Evolutionary conservation across 2,113 vertebrate genomes (phyloP), one percentile per base, ranked within the genome.

Genomic region (Mirza zaza): DNA sequence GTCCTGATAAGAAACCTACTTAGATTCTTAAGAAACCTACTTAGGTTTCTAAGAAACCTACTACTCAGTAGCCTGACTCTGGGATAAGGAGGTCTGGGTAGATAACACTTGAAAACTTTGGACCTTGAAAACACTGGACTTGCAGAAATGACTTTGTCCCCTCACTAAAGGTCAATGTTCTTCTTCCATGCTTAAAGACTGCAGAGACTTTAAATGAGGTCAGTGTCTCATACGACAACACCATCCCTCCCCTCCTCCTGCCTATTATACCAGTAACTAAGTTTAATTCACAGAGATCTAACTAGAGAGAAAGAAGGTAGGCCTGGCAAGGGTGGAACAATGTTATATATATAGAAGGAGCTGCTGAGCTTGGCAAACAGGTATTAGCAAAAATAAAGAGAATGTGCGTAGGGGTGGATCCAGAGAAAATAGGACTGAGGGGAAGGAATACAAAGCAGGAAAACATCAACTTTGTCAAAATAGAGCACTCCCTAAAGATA

Each of bases 21-120:
- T n/a, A 5, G 8, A 5, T 7, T n/a, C n/a, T n/a, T 11, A 29
- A 2, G 18, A 36, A 48, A 91, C n/a, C n/a, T n/a, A n/a, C n/a
- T n/a, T n/a, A 5, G 8, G 3, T 7, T n/a, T n/a, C n/a, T n/a
- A n/a, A n/a, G n/a, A n/a, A n/a, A n/a, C n/a, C n/a, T n/a, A n/a
- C n/a, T n/a, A n/a, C n/a, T n/a, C n/a, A 42, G 2, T 5, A 50
- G 1, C 0, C 2, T 45, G 59, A 85, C 7, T 61, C 52, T 27
- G 6, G 6, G 10, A 20, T 68, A n/a, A 11, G 5, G 11, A n/a
- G 11, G 34, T 45, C 27, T 52, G 12, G 8, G 7, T 48, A 17
- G 65, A 57, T 65, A 4, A 4, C 6, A 39, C 14, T 63, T 55
- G 45, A 81, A 48, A 59, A 50, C 11, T 48, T 57, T 68, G n/a